A percentile compares a stretch with the other conserved stretches of the same genome.
phyloP scores from a whole-genome alignment of 2,113 vertebrate species.

The Clinocottus analis region DNA sequence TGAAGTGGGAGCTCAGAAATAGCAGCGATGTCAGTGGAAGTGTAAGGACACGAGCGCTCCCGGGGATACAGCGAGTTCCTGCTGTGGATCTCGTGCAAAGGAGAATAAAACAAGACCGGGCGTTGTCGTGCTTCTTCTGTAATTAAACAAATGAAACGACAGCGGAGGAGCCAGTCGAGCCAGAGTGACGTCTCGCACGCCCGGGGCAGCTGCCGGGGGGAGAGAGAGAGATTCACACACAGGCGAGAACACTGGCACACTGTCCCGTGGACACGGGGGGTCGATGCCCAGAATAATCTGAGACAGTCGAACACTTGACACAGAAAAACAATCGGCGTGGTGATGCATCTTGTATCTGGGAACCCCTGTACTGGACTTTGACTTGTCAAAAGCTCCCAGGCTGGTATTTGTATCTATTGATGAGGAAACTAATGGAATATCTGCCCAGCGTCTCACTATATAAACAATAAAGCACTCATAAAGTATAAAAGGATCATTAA shows the following conservation, averaged over 20 bases:
- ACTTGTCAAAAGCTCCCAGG: no score
- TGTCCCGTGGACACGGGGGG: not conserved
- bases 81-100: not conserved
- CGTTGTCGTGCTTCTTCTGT: not conserved
- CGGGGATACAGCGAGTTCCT: not conserved
- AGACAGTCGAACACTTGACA: not conserved
- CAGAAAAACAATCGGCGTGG: not conserved
- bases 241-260: not conserved
- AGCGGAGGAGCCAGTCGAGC: slow-evolving; percentile 1
- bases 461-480: no score
- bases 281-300: not conserved
- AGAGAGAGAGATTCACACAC: slow-evolving; percentile 24
- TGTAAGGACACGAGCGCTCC: not conserved
- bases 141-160: not conserved
- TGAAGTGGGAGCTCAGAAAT: not conserved
- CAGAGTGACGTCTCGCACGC: slow-evolving; percentile 15
- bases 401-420: no score
- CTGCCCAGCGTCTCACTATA: no score
- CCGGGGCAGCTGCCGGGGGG: slow-evolving; percentile 27
- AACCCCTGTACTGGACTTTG: no score
- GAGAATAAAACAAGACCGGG: not conserved
- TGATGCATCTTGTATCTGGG: not conserved
- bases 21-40: not conserved
- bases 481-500: no score
- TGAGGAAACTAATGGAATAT: no score